phyloP scores from a whole-genome alignment of 2,888 invertebrate genomes.

The Eristalis arbustorum region DNA sequence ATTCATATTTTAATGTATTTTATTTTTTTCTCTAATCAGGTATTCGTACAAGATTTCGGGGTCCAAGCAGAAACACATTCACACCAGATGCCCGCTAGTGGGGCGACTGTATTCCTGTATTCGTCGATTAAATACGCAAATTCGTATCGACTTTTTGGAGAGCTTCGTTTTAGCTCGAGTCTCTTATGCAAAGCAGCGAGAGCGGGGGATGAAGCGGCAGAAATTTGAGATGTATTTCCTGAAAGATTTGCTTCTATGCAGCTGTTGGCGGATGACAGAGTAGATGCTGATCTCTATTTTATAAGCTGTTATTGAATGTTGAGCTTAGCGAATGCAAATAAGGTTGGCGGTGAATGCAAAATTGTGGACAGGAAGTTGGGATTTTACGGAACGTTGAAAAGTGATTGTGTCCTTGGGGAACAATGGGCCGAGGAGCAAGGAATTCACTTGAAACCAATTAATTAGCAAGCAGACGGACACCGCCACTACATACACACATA shows the following conservation, averaged over 20 bases:
- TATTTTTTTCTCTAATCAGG: neutral
- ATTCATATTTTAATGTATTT: constrained; percentile 39
- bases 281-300: neutral
- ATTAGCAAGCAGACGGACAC: too few species aligned
- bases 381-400: too few species aligned
- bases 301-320: neutral
- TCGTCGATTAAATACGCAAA: neutral
- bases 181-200: neutral
- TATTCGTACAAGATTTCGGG: neutral
- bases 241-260: neutral
- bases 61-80: neutral
- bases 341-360: too few species aligned
- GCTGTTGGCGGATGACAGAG: neutral
- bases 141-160: neutral
- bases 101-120: neutral
- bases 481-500: too few species aligned
- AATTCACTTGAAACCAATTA: too few species aligned
- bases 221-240: neutral
- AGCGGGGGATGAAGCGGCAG: neutral
- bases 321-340: neutral
- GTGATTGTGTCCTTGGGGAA: too few species aligned
- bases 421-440: too few species aligned
- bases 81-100: neutral
- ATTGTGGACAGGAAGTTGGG: too few species aligned
- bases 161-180: neutral